Evolutionary conservation across 2,797 vertebrate species (phyloP).

Genomic region (Pangasius sanitwongsei): DNA sequence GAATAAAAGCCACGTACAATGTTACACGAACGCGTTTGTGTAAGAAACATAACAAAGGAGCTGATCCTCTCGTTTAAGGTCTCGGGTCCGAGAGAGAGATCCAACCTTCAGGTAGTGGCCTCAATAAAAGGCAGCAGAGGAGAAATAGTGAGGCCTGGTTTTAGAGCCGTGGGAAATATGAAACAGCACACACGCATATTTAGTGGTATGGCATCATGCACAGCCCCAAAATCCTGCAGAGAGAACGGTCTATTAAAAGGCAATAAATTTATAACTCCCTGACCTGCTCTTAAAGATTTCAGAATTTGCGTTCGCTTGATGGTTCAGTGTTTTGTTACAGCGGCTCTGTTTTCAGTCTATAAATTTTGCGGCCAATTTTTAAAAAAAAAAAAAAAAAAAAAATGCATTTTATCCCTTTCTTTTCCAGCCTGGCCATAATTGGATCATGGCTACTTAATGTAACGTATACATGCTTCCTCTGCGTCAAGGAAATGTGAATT

Average conservation of each 20-base stretch:
- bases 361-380: constrained; percentile 78
- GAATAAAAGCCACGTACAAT: neutral
- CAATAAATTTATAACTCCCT: constrained; percentile 75
- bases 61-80: neutral
- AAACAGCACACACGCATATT: constrained; percentile 66
- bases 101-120: constrained; percentile 21
- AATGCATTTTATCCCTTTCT: constrained; percentile 10
- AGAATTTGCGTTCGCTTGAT: constrained; percentile 67
- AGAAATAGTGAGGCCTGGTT: constrained; percentile 63
- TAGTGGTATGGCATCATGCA: constrained; percentile 61
- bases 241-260: constrained; percentile 72
- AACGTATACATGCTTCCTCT: constrained; percentile 44
- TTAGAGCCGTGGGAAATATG: constrained; percentile 69
- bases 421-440: constrained; percentile 64
- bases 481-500: constrained; percentile 6
- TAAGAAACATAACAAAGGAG: neutral
- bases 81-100: neutral
- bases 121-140: constrained; percentile 74
- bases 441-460: constrained; percentile 71
- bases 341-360: constrained; percentile 78
- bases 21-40: neutral
- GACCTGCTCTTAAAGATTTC: constrained; percentile 69
- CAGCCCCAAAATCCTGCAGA: constrained; percentile 56
- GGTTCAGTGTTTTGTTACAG: constrained; percentile 73
- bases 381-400: too few relatives aligned